Evolutionary conservation across 2,888 invertebrate genomes (phyloP), one percentile per base, ranked within the genome.

Genomic region (Thymelicus lineola): DNA sequence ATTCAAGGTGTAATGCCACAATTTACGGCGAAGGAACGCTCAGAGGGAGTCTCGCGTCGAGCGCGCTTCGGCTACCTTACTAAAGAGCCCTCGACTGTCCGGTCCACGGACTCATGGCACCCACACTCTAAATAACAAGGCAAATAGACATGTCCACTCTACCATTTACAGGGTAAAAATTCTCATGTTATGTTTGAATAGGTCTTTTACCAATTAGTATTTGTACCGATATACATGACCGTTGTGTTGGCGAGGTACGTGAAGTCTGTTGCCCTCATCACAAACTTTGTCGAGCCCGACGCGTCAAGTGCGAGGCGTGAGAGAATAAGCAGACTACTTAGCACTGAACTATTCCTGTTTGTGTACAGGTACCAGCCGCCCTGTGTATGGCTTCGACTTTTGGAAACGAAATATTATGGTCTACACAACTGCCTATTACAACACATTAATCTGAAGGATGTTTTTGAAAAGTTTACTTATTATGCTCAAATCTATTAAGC

Each of bases 171-270:
- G 79, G 87, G 89, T 91, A 89, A 92, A 93, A 92, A 90, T 90
- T 89, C 88, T 87, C 91, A 88, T 88, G 89, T 89, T 82, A 77
- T 93, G 91, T 93, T 92, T 93, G 91, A 86, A 87, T 89, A 91
- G 92, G 93, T 87, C 91, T 92, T 90, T 91, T 90, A 91, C 90
- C 90, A 92, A 93, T 92, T 92, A 92, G 90, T 91, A 89, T 93
- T 92, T 90, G 89, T 89, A 92, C 90, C 90, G 88, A 90, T 89
- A 87, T 88, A 86, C 85, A 90, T 80, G 85, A 87, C 81, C 83
- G 85, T 82, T 79, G 84, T 79, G 79, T 82, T 79, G 81, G 81
- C 82, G 77, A 81, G 82, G 85, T 84, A 86, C 84, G 53, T 53
- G 53, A 20, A 53, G 87, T 84, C 83, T 85, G 85, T 83, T 83